phyloP scores from a whole-genome alignment of 2,797 vertebrate genomes.

The Mallotus villosus region DNA sequence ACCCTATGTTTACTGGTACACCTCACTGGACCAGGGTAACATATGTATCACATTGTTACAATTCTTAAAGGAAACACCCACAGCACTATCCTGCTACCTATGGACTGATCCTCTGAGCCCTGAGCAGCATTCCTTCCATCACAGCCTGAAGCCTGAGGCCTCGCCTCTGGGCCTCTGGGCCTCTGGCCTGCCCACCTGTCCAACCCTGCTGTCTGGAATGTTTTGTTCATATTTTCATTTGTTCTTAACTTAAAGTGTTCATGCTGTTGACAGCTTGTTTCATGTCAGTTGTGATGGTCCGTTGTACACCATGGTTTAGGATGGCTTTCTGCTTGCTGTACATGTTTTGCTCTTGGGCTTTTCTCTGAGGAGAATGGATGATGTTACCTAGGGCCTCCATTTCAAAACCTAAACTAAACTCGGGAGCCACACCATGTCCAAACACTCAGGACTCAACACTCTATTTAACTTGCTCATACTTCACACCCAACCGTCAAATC shows the following conservation, averaged over 20 bases:
- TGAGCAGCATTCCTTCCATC: conserved; percentile 19
- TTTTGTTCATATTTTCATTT: background rate
- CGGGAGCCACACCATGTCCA: background rate
- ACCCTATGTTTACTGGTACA: background rate
- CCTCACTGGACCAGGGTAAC: no score
- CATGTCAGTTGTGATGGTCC: background rate
- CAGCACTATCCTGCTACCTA: conserved; percentile 1
- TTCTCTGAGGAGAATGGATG: background rate
- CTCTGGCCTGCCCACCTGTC: background rate
- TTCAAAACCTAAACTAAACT: background rate
- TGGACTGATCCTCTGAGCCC: background rate
- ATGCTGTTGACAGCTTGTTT: background rate
- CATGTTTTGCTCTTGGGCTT: background rate
- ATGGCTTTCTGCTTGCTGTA: background rate
- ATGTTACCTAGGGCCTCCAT: background rate
- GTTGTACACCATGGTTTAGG: background rate
- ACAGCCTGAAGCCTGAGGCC: background rate
- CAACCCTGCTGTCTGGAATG: background rate
- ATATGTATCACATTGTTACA: background rate
- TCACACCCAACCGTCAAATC: background rate
- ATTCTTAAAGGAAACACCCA: conserved; percentile 3
- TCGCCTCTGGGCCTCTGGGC: no score
- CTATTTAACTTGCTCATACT: background rate
- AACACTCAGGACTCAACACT: background rate
- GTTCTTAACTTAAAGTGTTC: background rate